Evolutionary conservation across 2,113 vertebrate species (phyloP), one percentile per base, ranked within the genome.

Genomic region (Hippopotamus amphibius): DNA sequence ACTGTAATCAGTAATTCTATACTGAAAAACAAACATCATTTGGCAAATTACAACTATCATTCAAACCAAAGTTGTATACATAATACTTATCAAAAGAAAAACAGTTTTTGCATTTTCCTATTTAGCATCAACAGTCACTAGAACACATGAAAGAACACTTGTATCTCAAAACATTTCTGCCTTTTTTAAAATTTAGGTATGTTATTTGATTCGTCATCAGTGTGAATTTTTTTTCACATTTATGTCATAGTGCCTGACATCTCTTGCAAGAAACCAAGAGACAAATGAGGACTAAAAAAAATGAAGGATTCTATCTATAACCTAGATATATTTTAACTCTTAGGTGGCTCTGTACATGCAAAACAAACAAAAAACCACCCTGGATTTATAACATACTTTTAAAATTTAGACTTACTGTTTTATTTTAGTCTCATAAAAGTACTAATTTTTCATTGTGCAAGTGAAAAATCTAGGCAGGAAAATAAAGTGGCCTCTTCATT

Each of bases 71-170:
- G 10, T 1, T 43, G 79, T 5, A 22, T 4, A 53, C 2, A 89
- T 61, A 68, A 83, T 79, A 46, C 48, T 83, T 61, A 86, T 76
- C 46, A 65, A 76, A 63, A 83, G 33, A 84, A 96, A 97, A 94
- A 30, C 6, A 53, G 7, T 21, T 66, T 16, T 48, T 71, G 7
- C 7, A 41, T 87, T 93, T 89, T 95, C 22, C 33, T 65, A 15
- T 85, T 81, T 66, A 33, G 6, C 5, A 81, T 76, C 37, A 83
- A 77, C 0, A 59, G 6, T 93, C 43, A n/a, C 7, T 80, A 72
- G 28, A 77, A 88, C 22, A 94, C 13, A 57, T 28, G 33, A 43
- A 65, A 89, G 59, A 61, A 86, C 26, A 91, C 15, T 11, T 63
- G 24, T 37, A n/a, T 84, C 28, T 63, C 12, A 55, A 83, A 92